Percentiles rank a stretch among this genome's conserved stretches.
These are phyloP conservation scores for Percina caprodes DNA, from an alignment of 2,113 vertebrate species.

Conservation along the genomic window DNA sequence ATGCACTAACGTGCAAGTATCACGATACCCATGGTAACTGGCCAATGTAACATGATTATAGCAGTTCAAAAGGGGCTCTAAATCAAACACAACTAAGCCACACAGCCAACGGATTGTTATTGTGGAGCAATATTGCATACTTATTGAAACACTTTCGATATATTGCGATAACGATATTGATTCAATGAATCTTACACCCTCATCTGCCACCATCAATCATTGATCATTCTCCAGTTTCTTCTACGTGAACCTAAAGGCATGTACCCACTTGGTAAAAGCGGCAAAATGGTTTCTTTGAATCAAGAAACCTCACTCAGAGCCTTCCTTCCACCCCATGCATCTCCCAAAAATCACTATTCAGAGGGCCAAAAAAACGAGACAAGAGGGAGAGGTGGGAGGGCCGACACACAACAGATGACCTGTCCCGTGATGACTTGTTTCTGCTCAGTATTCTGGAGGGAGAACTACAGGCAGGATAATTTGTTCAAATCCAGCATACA, in stretches of 20 bases:
- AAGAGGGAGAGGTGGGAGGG: slow-evolving; percentile 19
- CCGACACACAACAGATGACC: slow-evolving; percentile 24
- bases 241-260: slow-evolving; percentile 9
- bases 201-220: slow-evolving; percentile 16
- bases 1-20: too few species aligned
- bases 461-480: slow-evolving; percentile 67
- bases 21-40: too few species aligned
- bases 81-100: too few species aligned
- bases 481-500: neutral
- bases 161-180: too few species aligned
- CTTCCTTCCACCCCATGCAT: neutral
- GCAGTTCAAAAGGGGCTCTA: too few species aligned
- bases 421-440: slow-evolving; percentile 71
- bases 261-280: neutral
- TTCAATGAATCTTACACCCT: too few species aligned
- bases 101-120: too few species aligned
- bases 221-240: slow-evolving; percentile 2
- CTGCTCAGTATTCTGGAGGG: slow-evolving; percentile 72
- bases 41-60: too few species aligned
- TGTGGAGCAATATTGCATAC: too few species aligned
- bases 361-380: slow-evolving; percentile 20
- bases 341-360: neutral
- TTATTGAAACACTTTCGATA: too few species aligned
- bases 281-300: neutral
- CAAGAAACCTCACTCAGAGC: neutral